Base-by-base conservation (phyloP, 2,797 vertebrate species). In the Strix occidentalis region DNA sequence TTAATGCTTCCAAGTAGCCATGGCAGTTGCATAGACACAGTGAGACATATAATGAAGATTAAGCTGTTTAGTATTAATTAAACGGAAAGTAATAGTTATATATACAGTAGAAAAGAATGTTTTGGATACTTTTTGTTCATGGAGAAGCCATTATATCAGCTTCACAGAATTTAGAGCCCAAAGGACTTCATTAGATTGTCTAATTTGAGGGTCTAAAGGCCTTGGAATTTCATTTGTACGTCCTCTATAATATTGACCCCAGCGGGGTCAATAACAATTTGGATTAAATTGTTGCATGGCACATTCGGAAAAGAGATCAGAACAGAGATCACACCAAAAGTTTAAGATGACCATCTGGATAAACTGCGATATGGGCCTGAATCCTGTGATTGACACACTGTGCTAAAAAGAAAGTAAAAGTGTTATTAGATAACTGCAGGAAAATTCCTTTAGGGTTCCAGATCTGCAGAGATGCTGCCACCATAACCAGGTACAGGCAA, bases 1-100 rank as follows among this genome's bases (percentile, higher is more conserved):
- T 95, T 76, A 86, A 57, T 57, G 82, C 65, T 89, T 94, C 76
- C 51, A 89, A 72, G 82, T 84, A 96, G 37, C 84, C 76, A 88
- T 76, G 43, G 56, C 79, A 84, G 58, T 94, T 92, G 76, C 29
- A 26, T 18, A 87, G 79, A 82, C 54, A 57, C 66, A 76, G 54
- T 87, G 46, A 96, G 65, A 53, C 87, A 81, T 12, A 35, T 81
- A 91, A 89, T 61, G 39, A 93, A 92, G 72, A 93, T 92, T 90
- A 92, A 84, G 66, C 0, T 1, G 23, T 76, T 93, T 46, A 46
- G 35, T 76, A 66, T 76, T 90, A 95, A 94, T 94, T 96, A 93
- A 95, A 84, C 21, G 66, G 57, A 68, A 91, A 56, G 41, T 76
- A 84, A 41, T 51, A 79, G 46, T 72, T 89, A 33, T 25, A n/a